Evolutionary conservation across 1,140 invertebrate genomes (phyloP).

Genomic region (Eurosta solidaginis): DNA sequence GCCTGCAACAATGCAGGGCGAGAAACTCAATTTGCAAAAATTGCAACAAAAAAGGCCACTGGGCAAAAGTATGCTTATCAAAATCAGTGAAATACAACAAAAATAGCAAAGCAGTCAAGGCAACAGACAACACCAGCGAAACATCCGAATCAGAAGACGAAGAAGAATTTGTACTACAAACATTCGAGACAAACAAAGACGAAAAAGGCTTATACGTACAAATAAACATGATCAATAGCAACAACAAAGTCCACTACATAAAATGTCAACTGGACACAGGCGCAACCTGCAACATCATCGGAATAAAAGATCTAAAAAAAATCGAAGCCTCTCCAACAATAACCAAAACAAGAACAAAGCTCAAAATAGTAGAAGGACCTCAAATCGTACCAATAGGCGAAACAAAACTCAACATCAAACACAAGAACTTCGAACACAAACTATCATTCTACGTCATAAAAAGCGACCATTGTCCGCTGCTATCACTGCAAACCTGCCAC

Average conservation of each 20-base stretch:
- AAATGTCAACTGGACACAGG: background rate
- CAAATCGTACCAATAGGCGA: too few relatives aligned
- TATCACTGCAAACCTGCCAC: background rate
- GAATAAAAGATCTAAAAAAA: background rate
- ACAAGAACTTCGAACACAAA: background rate
- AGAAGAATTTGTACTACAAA: background rate
- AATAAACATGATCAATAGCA: background rate
- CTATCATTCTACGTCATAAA: background rate
- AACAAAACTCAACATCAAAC: background rate
- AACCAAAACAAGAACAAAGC: background rate
- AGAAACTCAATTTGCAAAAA: background rate
- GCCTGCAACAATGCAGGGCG: too few relatives aligned
- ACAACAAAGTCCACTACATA: background rate
- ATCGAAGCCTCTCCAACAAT: background rate
- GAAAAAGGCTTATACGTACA: too few relatives aligned
- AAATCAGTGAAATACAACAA: background rate
- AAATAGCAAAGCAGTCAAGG: background rate
- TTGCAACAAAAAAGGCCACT: constrained; percentile 6
- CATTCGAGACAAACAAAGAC: background rate
- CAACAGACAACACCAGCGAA: background rate
- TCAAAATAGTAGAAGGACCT: background rate
- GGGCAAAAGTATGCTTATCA: background rate
- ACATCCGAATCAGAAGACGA: background rate
- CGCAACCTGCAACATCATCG: background rate
- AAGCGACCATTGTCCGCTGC: too few relatives aligned